Base-by-base conservation (phyloP, 2,888 invertebrate genomes). In the Lutraria lutraria region DNA sequence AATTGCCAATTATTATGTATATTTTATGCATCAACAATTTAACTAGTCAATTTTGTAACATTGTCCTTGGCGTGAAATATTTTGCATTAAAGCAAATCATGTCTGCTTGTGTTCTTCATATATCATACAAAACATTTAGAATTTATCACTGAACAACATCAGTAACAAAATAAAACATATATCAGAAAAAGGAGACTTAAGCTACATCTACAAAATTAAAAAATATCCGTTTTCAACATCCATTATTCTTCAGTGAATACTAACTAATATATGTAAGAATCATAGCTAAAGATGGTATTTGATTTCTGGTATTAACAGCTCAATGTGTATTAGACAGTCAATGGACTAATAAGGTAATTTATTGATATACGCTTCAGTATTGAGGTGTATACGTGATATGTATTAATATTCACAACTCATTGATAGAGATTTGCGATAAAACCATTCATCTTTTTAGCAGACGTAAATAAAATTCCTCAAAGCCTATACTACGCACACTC, bases 381-480 rank as follows among this genome's bases (percentile, higher is more conserved):
- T 6, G 25, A 68, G n/a, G 63, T 63, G 21, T 63, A n/a, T 82
- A 87, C 56, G 68, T 82, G 87, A 76, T 25, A 82, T 52, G 72
- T 82, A 63, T 82, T 68, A 76, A 82, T 87, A 82, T 87, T 52
- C 76, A 16, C 80, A 25, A 43, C 80, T 80, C 85, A 85, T 80
- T 85, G 85, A 80, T 85, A 79, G 60, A 3, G 34, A 85, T 53
- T 56, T 82, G 25, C 52, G 72, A 86, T 83, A 60, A 60, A 21
- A 63, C 86, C 89, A 89, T 89, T 89, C 89, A 89, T 83, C 54
- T 82, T 88, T 85, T 88, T 52, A 85, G 25, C 60, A 89, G 83
- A 89, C 83, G 86, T 86, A 86, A 89, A 88, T 88, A 88, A 85
- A 88, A 89, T 89, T 83, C 89, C 85, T 83, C 56, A 60, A 79